Conservation (phyloP, 2,888 invertebrate genomes). For the Volucella bombylans region DNA sequence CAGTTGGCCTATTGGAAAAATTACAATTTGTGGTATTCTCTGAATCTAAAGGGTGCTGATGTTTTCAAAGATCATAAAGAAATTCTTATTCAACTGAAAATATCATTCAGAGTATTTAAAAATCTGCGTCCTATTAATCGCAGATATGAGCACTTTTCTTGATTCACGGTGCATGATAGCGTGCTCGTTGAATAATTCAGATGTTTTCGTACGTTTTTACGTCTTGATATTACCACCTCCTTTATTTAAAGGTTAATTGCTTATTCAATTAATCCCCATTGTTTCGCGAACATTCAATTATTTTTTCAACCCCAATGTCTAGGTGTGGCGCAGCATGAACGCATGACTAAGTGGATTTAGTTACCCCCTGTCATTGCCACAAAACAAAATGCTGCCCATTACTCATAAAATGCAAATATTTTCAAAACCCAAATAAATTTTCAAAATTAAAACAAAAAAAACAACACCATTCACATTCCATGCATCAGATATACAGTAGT, state of each 20-base stretch:
- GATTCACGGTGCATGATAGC: neutral
- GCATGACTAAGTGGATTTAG: slow-evolving; percentile 12
- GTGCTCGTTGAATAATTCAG: slow-evolving; percentile 2
- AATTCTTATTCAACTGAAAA: no score
- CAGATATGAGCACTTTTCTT: neutral
- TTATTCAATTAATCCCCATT: slow-evolving; percentile 26
- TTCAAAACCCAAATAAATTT: slow-evolving; percentile 37
- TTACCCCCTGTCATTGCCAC: slow-evolving; percentile 2
- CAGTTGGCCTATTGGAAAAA: no score
- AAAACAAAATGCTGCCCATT: neutral
- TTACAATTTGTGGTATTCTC: no score
- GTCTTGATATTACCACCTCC: neutral
- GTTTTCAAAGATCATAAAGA: no score
- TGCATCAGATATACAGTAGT: slow-evolving; percentile 11
- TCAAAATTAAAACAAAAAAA: neutral
- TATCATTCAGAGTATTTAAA: no score
- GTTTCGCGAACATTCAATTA: slow-evolving; percentile 12
- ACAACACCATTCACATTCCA: slow-evolving; percentile 9
- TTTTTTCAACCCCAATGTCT: slow-evolving; percentile 45
- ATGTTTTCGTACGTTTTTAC: no score
- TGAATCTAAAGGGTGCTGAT: no score
- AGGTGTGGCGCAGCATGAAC: slow-evolving; percentile 39
- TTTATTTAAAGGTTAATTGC: slow-evolving; percentile 5
- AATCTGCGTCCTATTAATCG: no score
- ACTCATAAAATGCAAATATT: slow-evolving; percentile 24